These are phyloP conservation scores for Aviceda cuculoides DNA, from an alignment of 2,797 vertebrate species.

Conservation along the genomic window DNA sequence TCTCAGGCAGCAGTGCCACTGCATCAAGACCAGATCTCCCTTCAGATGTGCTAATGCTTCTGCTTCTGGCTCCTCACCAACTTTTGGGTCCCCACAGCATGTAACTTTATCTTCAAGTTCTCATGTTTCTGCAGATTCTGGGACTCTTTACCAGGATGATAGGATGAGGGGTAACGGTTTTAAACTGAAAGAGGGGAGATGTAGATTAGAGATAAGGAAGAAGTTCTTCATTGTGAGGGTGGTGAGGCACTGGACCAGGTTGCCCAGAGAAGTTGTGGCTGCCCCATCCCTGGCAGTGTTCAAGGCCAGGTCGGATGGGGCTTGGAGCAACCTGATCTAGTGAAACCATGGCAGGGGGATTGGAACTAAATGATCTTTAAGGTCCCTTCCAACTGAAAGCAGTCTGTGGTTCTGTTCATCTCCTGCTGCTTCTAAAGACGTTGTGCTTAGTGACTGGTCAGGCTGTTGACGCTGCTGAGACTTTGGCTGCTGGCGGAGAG, in stretches of 20 bases:
- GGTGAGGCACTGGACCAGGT: background rate
- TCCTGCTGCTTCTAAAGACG: background rate
- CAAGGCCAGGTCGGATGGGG: background rate
- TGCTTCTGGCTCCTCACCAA: background rate
- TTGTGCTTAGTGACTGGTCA: background rate
- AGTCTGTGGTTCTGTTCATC: background rate
- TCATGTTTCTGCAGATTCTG: background rate
- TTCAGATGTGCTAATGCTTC: background rate
- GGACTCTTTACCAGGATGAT: background rate
- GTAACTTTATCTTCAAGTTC: background rate
- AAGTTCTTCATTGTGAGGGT: background rate
- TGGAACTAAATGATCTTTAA: background rate
- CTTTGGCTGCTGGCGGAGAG: background rate
- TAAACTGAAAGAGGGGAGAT: background rate
- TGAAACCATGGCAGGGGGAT: too few species aligned
- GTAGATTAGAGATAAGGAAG: background rate
- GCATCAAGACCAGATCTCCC: background rate
- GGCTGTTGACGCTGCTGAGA: background rate
- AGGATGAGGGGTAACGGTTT: fast-evolving
- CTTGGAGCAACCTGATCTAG: background rate
- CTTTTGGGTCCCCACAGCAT: background rate
- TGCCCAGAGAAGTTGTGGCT: background rate
- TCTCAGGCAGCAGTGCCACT: background rate
- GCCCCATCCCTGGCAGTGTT: too few species aligned
- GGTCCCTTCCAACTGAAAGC: background rate